These are phyloP conservation scores for Griposia aprilina DNA, from an alignment of 2,888 invertebrate species.

Conservation along the genomic window DNA sequence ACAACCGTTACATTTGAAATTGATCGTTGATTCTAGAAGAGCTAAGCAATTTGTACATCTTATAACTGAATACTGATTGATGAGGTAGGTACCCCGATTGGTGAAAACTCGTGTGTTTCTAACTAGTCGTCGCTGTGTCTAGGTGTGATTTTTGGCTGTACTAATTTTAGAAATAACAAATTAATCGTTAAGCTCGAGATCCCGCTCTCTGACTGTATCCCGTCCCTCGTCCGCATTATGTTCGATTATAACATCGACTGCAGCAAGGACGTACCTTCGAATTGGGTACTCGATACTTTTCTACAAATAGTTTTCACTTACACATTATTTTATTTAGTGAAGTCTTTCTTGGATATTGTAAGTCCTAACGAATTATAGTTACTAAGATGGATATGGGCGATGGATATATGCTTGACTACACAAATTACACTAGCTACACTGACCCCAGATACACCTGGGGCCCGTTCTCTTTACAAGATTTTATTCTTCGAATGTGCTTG, in stretches of 20 bases:
- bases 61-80: constrained; percentile 13
- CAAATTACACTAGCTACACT: not conserved
- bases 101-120: constrained; percentile 35
- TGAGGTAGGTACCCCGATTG: not conserved
- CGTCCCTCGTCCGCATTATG: constrained; percentile 37
- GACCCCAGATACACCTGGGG: not conserved
- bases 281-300: constrained; percentile 71
- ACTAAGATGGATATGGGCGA: constrained; percentile 44
- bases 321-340: constrained; percentile 78
- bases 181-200: constrained; percentile 31
- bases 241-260: constrained; percentile 34
- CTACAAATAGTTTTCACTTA: constrained; percentile 78
- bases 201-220: constrained; percentile 13
- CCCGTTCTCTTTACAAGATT: constrained; percentile 66
- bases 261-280: constrained; percentile 41
- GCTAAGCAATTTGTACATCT: not conserved
- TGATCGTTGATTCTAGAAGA: constrained; percentile 10
- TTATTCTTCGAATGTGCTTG: constrained; percentile 73
- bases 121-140: constrained; percentile 25
- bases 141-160: constrained; percentile 71
- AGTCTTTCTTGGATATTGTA: constrained; percentile 77
- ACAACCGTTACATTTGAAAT: constrained; percentile 39
- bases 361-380: constrained; percentile 65
- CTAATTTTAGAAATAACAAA: constrained; percentile 63
- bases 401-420: constrained; percentile 31